Evolutionary conservation across 2,888 invertebrate genomes (phyloP), one percentile per base, ranked within the genome.

Genomic region (Mellilla xanthometata): DNA sequence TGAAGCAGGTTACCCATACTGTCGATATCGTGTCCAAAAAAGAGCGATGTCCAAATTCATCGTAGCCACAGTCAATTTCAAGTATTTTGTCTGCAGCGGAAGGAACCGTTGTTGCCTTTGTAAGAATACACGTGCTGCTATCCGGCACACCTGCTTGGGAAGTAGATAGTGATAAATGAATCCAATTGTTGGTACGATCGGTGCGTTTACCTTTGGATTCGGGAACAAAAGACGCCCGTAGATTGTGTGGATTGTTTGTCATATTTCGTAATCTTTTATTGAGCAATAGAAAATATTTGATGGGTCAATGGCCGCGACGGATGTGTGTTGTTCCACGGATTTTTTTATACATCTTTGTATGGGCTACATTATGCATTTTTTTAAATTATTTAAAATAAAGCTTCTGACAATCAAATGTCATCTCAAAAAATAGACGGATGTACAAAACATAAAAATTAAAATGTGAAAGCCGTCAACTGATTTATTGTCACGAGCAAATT

Each of bases 141-240:
- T 76, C 74, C 76, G 76, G 75, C 68, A 75, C 77, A 79, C 79
- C 78, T 80, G 79, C 65, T 62, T 65, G 62, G 62, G 62, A 64
- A 62, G 63, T 60, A 56, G 54, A 60, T 19, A 56, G 60, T 72
- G 68, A 74, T 63, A 62, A 73, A 75, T 74, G 52, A 55, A 55
- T 55, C 58, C 61, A 60, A 55, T 70, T 62, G 64, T 58, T 52
- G 58, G 54, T 39, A 52, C 48, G 47, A 62, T 55, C 47, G 57
- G 58, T 40, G 47, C 51, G 53, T 65, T 57, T 64, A 59, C 59
- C 56, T 63, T 60, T 65, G 52, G 39, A 35, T 39, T 46, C 34
- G 41, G 47, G 47, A 41, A 48, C 47, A 48, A 47, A 47, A 42
- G 47, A 48, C 28, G 41, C 19, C 38, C 26, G 40, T 42, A 34